Conservation (phyloP, 2,113 vertebrate genomes). For the Stegostoma tigrinum region DNA sequence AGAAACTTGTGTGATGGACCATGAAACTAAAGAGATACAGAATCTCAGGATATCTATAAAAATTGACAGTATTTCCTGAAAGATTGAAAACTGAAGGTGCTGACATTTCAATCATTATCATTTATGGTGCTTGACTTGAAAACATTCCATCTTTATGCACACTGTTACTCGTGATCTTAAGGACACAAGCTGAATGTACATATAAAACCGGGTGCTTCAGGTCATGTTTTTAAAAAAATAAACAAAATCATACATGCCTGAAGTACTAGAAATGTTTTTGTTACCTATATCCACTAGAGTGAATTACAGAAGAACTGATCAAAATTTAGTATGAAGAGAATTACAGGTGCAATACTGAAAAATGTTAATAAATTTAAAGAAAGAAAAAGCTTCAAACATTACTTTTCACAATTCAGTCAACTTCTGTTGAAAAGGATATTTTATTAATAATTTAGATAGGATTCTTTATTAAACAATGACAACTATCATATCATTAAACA, state of each 20-base stretch:
- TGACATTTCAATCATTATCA: conserved; percentile 33
- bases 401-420: background rate
- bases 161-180: conserved; percentile 28
- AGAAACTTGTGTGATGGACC: conserved; percentile 26
- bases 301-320: background rate
- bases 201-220: background rate
- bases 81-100: conserved; percentile 29
- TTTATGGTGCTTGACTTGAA: conserved; percentile 22
- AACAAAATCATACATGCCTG: background rate
- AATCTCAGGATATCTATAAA: conserved; percentile 11
- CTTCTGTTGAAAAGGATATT: background rate
- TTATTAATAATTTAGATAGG: background rate
- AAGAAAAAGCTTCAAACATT: background rate
- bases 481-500: background rate
- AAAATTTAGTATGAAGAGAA: background rate
- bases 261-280: background rate
- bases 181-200: background rate
- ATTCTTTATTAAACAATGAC: background rate
- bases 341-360: background rate
- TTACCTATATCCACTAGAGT: background rate
- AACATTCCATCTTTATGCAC: conserved; percentile 29
- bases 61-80: conserved; percentile 30
- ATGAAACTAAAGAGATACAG: conserved; percentile 34
- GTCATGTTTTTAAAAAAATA: background rate
- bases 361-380: background rate